Base-by-base conservation (phyloP, 2,797 vertebrate species). In the Distichodus sexfasciatus region DNA sequence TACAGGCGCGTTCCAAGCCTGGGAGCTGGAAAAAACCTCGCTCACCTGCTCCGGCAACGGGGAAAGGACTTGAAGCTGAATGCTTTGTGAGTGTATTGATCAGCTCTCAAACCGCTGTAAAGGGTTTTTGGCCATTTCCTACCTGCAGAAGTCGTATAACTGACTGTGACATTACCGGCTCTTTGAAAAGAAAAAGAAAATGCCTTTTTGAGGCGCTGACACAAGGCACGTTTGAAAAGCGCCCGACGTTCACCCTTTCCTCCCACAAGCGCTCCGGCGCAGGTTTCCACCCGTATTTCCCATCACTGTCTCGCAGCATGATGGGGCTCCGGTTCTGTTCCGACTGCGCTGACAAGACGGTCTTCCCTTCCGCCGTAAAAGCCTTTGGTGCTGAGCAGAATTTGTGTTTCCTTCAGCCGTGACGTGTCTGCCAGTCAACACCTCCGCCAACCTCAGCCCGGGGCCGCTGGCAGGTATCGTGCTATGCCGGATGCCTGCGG, bases 301-400 rank as follows among this genome's bases (percentile, higher is more conserved):
- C 28, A 50, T 51, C 36, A 36, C 35, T 55, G 59, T 67, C 69
- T 62, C 36, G 57, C 61, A 36, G 57, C 44, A 60, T 26, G 40
- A 71, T 28, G 55, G 62, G 50, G 26, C 44, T 40, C 5, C 23
- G 6, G 9, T 50, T 46, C 14, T 15, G 60, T 38, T 58, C 31
- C 33, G 57, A 60, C 43, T 65, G n/a, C 11, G 40, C 78, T 81
- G 82, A 84, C 84, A 53, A n/a, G 47, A 72, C 33, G 80, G 83
- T 81, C 82, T 82, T 79, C 67, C 78, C 31, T 50, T 51, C 35
- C 11, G 11, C 17, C 1, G 12, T 17, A 43, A 43, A 71, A 38
- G 44, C 7, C 44, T 61, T 61, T 60, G 17, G 51, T 61, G 17
- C 15, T 10, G 55, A 11, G 35, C 33, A 51, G 55, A 40, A 61